These are phyloP conservation scores for Cantharis lateralis DNA, from an alignment of 2,888 invertebrate genomes.

Conservation along the genomic window DNA sequence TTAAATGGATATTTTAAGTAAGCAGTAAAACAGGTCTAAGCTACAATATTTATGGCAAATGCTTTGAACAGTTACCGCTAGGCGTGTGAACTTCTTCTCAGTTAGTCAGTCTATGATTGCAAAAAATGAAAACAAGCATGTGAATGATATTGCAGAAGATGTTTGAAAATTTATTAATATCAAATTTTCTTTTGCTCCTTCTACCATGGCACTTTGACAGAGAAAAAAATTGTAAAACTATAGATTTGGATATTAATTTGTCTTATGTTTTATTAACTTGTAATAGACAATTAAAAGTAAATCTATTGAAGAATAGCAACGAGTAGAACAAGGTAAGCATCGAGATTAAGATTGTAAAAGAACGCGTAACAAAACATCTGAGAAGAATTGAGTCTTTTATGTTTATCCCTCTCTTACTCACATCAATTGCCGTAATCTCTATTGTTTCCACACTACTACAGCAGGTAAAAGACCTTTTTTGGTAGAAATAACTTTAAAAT, in stretches of 20 bases:
- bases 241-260: background rate
- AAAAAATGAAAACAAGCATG: background rate
- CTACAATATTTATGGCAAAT: slow-evolving; percentile 34
- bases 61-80: slow-evolving; percentile 28
- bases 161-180: background rate
- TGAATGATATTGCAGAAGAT: background rate
- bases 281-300: background rate
- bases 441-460: background rate
- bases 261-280: background rate
- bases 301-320: background rate
- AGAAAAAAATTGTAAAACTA: background rate
- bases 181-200: background rate
- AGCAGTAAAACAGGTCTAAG: slow-evolving; percentile 30
- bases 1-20: slow-evolving; percentile 29
- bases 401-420: background rate
- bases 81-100: slow-evolving; percentile 29
- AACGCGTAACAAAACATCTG: background rate
- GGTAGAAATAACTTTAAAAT: background rate
- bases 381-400: background rate
- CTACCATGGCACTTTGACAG: background rate
- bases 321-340: background rate
- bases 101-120: background rate
- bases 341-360: background rate
- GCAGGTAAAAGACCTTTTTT: background rate
- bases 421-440: background rate